These are phyloP conservation scores for Ellobium chinense DNA, from an alignment of 2,888 invertebrate species.

Conservation along the genomic window DNA sequence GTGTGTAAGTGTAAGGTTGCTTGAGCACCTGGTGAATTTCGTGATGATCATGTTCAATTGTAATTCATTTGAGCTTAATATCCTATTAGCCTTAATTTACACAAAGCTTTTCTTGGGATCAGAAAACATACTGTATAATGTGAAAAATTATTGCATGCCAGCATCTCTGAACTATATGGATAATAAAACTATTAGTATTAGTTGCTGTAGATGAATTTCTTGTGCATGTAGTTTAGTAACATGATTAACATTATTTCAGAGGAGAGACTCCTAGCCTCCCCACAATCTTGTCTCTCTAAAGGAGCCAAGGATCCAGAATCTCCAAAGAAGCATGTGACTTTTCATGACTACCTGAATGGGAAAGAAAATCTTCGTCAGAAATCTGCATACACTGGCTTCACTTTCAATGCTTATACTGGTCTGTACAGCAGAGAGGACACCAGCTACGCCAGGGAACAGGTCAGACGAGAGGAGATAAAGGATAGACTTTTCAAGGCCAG, in stretches of 20 bases:
- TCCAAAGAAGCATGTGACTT: conserved; percentile 73
- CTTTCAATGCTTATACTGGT: conserved; percentile 53
- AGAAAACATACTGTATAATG: too few species aligned
- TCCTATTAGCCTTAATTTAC: too few species aligned
- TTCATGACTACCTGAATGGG: conserved; percentile 64
- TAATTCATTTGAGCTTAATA: too few species aligned
- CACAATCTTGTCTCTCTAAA: conserved; percentile 66
- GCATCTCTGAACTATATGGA: too few species aligned
- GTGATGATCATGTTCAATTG: too few species aligned
- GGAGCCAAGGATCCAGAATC: conserved; percentile 64
- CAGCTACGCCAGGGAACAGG: conserved; percentile 59
- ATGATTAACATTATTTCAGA: conserved; percentile 56
- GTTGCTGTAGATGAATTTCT: too few species aligned
- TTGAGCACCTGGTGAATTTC: too few species aligned
- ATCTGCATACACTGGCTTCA: conserved; percentile 54
- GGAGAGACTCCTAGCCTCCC: conserved; percentile 37
- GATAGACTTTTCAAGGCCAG: conserved; percentile 62
- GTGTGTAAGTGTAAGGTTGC: too few species aligned
- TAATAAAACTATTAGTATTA: too few species aligned
- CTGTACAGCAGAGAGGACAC: conserved; percentile 56
- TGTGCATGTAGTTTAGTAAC: too few species aligned
- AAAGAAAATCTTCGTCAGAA: conserved; percentile 68
- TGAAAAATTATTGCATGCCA: too few species aligned
- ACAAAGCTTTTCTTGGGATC: too few species aligned
- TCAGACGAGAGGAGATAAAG: conserved; percentile 64